These are phyloP conservation scores for Oligia latruncula DNA, from an alignment of 2,888 invertebrate species.

Conservation along the genomic window DNA sequence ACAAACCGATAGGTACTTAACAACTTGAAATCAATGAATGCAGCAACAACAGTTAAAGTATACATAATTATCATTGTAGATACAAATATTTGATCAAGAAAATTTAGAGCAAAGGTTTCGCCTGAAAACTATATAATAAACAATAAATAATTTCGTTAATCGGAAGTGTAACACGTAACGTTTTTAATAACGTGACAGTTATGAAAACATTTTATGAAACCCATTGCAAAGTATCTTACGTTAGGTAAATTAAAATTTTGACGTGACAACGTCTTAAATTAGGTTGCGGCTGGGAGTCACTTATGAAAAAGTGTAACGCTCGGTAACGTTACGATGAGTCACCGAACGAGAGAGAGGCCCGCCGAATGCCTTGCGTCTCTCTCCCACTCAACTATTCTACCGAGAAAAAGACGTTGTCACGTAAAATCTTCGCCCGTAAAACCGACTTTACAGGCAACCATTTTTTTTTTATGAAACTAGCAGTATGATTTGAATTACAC, in stretches of 20 bases:
- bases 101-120: slow-evolving; percentile 26
- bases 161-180: neutral
- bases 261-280: too few species aligned
- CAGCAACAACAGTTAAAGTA: slow-evolving; percentile 22
- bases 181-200: neutral
- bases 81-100: slow-evolving; percentile 35
- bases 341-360: too few species aligned
- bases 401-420: too few species aligned
- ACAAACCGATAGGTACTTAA: slow-evolving; percentile 2
- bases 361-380: too few species aligned
- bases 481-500: slow-evolving; percentile 2
- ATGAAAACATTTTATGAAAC: neutral
- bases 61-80: slow-evolving; percentile 3
- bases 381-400: too few species aligned
- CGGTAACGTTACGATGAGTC: too few species aligned
- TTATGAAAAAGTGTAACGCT: too few species aligned
- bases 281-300: too few species aligned
- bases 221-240: neutral
- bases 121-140: slow-evolving; percentile 26
- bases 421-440: too few species aligned
- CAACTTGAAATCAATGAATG: slow-evolving; percentile 4
- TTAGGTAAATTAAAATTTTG: neutral
- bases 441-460: too few species aligned
- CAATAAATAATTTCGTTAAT: slow-evolving; percentile 17
- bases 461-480: neutral